These are phyloP conservation scores for Uromys caudimaculatus DNA, from an alignment of 2,797 vertebrate genomes.

Conservation along the genomic window DNA sequence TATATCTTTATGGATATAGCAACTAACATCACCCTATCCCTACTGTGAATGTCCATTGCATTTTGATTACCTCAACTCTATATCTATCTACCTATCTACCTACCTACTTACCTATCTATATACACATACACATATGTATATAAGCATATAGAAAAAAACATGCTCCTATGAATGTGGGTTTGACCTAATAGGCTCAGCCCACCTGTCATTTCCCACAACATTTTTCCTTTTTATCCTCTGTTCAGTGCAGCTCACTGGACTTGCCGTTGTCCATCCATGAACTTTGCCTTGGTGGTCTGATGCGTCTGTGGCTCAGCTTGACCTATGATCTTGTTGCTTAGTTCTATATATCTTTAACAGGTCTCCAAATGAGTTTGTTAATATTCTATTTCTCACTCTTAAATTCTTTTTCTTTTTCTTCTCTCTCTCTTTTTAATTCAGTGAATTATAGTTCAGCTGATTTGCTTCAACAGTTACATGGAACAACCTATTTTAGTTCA, in stretches of 20 bases:
- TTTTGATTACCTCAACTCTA: neutral
- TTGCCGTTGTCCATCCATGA: neutral
- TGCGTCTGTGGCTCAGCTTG: neutral
- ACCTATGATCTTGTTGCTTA: neutral
- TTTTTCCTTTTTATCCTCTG: neutral
- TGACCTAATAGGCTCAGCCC: neutral
- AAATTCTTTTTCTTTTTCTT: neutral
- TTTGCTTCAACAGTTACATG: neutral
- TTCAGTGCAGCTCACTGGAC: neutral
- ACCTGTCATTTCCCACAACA: neutral
- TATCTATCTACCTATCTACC: too few relatives aligned
- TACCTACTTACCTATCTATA: too few relatives aligned
- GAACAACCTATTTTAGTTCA: neutral
- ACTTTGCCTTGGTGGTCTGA: neutral
- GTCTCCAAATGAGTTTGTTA: conserved; percentile 1
- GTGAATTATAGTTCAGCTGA: neutral
- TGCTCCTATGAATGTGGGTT: neutral
- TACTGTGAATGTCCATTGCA: too few relatives aligned
- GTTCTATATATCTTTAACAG: neutral
- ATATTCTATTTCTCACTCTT: conserved; percentile 9
- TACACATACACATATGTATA: too few relatives aligned
- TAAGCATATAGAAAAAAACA: neutral
- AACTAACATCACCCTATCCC: neutral
- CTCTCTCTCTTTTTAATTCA: neutral
- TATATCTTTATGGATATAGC: neutral